Evolutionary conservation across 2,797 vertebrate species (phyloP), one percentile per base, ranked within the genome.

Genomic region (Sebastes vulpes): DNA sequence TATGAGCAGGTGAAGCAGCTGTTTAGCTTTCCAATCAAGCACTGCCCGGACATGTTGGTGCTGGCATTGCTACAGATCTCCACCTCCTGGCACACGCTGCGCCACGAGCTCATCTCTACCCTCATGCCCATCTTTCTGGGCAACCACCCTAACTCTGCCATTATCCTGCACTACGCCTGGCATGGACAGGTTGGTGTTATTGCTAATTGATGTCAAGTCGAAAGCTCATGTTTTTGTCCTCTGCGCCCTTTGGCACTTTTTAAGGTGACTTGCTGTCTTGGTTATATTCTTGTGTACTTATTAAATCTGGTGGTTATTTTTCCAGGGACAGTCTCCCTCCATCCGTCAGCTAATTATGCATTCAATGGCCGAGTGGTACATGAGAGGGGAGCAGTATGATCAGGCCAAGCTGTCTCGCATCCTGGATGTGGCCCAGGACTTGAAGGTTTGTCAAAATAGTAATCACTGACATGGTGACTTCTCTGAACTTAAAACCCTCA

Each of bases 311-410:
- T 72, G 16, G 3, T 32, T 60, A 4, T 46, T 63, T 38, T 77
- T 57, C 4, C 65, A 95, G 94, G 99, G 99, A 86, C 99, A 99
- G 94, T 99, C 99, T 96, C 99, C 99, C 76, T 99, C 99, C 20
- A 99, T 99, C 90, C 99, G 99, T 81, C 98, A 99, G 94, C 96
- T 99, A 56, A 99, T 99, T 91, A 99, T 99, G 99, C 99, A 99
- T 95, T 99, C 99, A 1, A 99, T 99, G 99, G 99, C 99, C 68
- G 99, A 99, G 91, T 99, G 99, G 99, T 99, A 99, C 95, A 99
- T 99, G 98, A 97, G 98, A 94, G 99, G 98, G 67, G 99, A 99
- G 77, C 99, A 99, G 93, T 99, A 99, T 53, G 99, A 99, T 89
- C 99, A 99, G 95, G 98, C 99, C 80, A 99, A 99, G 93, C 88